Evolutionary conservation across 1,140 invertebrate species (phyloP).

Genomic region (Maconellicoccus hirsutus): DNA sequence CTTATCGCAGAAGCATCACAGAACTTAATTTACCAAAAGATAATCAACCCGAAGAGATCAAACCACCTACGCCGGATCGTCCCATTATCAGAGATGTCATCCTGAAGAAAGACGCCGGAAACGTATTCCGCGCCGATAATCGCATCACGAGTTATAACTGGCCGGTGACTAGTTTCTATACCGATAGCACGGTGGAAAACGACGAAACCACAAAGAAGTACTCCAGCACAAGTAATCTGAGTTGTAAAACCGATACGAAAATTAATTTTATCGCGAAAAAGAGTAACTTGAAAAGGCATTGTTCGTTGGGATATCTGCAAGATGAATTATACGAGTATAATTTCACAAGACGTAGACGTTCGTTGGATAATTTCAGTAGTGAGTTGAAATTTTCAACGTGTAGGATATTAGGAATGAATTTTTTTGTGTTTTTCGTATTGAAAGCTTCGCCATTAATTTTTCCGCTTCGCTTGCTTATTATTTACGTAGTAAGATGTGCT

Average conservation of each 20-base stretch:
- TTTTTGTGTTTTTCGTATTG: too few relatives aligned
- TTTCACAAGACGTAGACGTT: neutral
- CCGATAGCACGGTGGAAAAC: neutral
- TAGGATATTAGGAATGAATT: too few relatives aligned
- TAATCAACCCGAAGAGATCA: neutral
- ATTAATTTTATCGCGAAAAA: neutral
- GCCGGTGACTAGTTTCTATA: slow-evolving; percentile 26
- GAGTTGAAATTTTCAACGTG: neutral
- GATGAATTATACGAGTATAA: slow-evolving; percentile 11
- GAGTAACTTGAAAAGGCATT: slow-evolving; percentile 10
- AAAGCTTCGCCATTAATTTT: too few relatives aligned
- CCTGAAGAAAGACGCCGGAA: neutral
- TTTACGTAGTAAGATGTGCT: too few relatives aligned
- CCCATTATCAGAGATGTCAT: neutral
- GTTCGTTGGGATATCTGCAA: slow-evolving; percentile 7
- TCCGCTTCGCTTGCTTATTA: too few relatives aligned
- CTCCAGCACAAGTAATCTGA: neutral
- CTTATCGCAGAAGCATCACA: neutral
- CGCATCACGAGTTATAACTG: slow-evolving; percentile 25
- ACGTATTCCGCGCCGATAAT: slow-evolving; percentile 6
- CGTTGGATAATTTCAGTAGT: neutral
- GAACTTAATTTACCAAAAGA: neutral
- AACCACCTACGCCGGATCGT: too few relatives aligned
- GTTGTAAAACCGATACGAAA: neutral
- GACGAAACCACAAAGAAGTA: neutral